Evolutionary conservation across 2,888 invertebrate species (phyloP).

Genomic region (Caenorhabditis imperialis): DNA sequence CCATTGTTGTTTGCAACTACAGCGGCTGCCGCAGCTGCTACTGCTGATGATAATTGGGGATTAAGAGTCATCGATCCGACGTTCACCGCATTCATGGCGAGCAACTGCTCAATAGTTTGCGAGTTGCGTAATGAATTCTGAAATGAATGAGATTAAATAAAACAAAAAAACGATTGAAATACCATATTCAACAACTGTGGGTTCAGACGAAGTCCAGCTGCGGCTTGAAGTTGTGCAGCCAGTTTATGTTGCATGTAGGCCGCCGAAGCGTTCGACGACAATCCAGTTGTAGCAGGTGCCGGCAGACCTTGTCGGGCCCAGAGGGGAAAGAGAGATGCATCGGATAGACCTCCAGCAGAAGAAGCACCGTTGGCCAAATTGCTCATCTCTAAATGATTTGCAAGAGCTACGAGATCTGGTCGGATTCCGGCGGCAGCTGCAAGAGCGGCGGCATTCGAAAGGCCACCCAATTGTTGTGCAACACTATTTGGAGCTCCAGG

Average conservation of each 20-base stretch:
- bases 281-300: slow-evolving; percentile 28
- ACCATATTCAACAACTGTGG: slow-evolving; percentile 39
- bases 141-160: not conserved
- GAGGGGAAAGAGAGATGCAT: slow-evolving; percentile 14
- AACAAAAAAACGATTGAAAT: not conserved
- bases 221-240: slow-evolving; percentile 23
- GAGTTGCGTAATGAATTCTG: slow-evolving; percentile 17
- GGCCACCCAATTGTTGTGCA: slow-evolving; percentile 27
- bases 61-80: slow-evolving; percentile 17
- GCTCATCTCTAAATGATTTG: slow-evolving; percentile 29
- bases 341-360: not conserved
- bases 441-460: slow-evolving; percentile 37
- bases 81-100: slow-evolving; percentile 43
- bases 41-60: slow-evolving; percentile 17
- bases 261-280: slow-evolving; percentile 30
- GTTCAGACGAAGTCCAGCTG: slow-evolving; percentile 7
- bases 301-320: slow-evolving; percentile 16
- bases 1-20: not conserved
- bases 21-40: slow-evolving; percentile 28
- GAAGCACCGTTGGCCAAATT: slow-evolving; percentile 23
- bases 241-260: slow-evolving; percentile 34
- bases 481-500: slow-evolving; percentile 20
- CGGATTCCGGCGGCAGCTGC: slow-evolving; percentile 33
- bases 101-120: slow-evolving; percentile 23
- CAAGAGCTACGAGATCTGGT: slow-evolving; percentile 41